These are phyloP conservation scores for Leptinotarsa rubiginosa DNA, from an alignment of 2,888 invertebrate genomes.

Conservation along the genomic window DNA sequence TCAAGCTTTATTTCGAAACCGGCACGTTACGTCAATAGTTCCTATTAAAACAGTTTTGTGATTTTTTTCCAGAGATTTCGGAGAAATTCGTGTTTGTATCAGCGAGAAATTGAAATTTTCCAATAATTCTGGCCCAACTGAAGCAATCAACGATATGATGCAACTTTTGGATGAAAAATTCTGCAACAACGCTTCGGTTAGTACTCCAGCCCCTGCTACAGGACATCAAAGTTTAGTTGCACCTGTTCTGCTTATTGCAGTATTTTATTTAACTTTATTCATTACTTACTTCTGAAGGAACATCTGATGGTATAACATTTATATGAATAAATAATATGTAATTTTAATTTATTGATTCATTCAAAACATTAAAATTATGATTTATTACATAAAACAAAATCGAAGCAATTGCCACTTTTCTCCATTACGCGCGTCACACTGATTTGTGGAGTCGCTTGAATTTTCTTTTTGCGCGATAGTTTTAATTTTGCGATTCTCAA, in stretches of 20 bases:
- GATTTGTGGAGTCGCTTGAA: too few species aligned
- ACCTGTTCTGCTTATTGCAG: background rate
- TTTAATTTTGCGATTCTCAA: too few species aligned
- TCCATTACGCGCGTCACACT: too few species aligned
- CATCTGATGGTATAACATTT: background rate
- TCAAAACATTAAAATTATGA: too few species aligned
- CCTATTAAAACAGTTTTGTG: too few species aligned
- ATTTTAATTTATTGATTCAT: too few species aligned
- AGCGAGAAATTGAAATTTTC: background rate
- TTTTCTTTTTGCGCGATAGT: too few species aligned
- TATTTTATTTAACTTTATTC: background rate
- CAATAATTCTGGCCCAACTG: background rate
- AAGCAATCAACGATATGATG: background rate
- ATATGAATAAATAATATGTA: too few species aligned
- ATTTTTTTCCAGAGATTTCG: constrained; percentile 1
- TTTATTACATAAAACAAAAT: too few species aligned
- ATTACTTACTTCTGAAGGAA: background rate
- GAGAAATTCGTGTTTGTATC: constrained; percentile 8
- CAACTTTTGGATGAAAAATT: constrained; percentile 5
- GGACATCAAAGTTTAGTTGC: background rate
- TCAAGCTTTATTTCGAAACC: too few species aligned
- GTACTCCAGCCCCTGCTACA: background rate
- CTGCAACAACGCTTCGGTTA: background rate
- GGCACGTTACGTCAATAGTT: too few species aligned
- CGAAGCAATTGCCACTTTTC: too few species aligned